Evolutionary conservation across 2,113 vertebrate genomes (phyloP).

Genomic region (Seriola dumerili): DNA sequence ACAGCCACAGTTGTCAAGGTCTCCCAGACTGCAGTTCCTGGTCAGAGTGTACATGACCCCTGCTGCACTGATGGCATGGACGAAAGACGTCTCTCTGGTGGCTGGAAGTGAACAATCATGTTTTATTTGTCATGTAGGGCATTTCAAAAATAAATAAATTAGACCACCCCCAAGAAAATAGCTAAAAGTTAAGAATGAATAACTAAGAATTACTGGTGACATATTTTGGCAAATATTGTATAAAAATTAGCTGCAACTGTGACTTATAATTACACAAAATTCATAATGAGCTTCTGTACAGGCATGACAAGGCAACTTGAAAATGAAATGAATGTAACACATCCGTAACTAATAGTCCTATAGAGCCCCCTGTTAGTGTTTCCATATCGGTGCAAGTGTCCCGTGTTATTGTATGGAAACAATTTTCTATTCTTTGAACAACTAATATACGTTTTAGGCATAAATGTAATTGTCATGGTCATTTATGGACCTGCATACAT

Average conservation of each 20-base stretch:
- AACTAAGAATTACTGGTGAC: no score
- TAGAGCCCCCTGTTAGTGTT: neutral
- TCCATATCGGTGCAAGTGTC: neutral
- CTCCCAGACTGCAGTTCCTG: slow-evolving; percentile 96
- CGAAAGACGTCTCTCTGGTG: slow-evolving; percentile 94
- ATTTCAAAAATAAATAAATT: neutral
- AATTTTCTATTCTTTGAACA: neutral
- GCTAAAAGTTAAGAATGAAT: neutral
- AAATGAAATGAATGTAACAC: neutral
- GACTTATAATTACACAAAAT: neutral
- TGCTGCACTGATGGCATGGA: slow-evolving; percentile 95
- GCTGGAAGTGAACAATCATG: slow-evolving; percentile 78
- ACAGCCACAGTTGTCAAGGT: slow-evolving; percentile 95
- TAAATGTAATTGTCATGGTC: accelerated
- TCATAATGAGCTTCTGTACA: neutral
- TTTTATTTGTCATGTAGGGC: neutral
- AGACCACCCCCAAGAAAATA: neutral
- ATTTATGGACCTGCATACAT: neutral
- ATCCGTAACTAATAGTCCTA: no score
- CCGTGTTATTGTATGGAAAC: neutral
- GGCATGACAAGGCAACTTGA: neutral
- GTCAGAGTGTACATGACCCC: slow-evolving; percentile 96
- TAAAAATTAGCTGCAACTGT: neutral
- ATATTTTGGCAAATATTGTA: no score
- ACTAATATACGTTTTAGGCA: neutral